Evolutionary conservation across 2,888 invertebrate species (phyloP).

Genomic region (Xanthia togata): DNA sequence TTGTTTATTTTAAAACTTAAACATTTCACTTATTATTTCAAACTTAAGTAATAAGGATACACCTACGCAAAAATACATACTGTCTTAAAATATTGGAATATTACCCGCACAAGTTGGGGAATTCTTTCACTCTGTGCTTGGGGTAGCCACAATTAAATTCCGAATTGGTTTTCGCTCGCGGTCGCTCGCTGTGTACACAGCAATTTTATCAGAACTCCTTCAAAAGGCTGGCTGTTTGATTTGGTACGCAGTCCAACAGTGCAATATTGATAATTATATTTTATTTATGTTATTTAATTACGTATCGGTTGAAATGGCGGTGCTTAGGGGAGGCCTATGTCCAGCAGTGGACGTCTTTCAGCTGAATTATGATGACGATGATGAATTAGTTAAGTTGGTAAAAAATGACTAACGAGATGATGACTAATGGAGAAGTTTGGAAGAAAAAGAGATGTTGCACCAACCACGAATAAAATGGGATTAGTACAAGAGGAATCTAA

Average conservation of each 20-base stretch:
- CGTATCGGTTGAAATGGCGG: too few species aligned
- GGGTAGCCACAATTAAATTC: slow-evolving; percentile 42
- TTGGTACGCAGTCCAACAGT: neutral
- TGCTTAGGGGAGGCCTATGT: too few species aligned
- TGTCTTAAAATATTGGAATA: slow-evolving; percentile 36
- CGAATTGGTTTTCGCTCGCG: slow-evolving; percentile 37
- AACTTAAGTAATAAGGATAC: slow-evolving; percentile 38
- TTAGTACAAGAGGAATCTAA: too few species aligned
- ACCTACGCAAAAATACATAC: slow-evolving; percentile 24
- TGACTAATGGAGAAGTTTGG: too few species aligned
- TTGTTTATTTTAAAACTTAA: neutral
- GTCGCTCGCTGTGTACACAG: slow-evolving; percentile 5
- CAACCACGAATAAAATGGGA: too few species aligned
- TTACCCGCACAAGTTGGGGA: slow-evolving; percentile 31
- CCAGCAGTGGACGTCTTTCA: too few species aligned
- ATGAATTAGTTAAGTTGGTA: neutral
- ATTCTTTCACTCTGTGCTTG: slow-evolving; percentile 24
- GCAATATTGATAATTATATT: neutral
- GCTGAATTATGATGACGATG: too few species aligned
- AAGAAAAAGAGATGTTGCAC: too few species aligned
- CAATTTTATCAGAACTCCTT: slow-evolving; percentile 26
- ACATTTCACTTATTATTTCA: slow-evolving; percentile 17
- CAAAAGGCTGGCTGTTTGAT: slow-evolving; percentile 1
- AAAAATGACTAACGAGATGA: too few species aligned
- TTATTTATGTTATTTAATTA: neutral